Evolutionary conservation across 1,140 invertebrate genomes (phyloP), one percentile per base, ranked within the genome.

Genomic region (Lasaia peninsularis): DNA sequence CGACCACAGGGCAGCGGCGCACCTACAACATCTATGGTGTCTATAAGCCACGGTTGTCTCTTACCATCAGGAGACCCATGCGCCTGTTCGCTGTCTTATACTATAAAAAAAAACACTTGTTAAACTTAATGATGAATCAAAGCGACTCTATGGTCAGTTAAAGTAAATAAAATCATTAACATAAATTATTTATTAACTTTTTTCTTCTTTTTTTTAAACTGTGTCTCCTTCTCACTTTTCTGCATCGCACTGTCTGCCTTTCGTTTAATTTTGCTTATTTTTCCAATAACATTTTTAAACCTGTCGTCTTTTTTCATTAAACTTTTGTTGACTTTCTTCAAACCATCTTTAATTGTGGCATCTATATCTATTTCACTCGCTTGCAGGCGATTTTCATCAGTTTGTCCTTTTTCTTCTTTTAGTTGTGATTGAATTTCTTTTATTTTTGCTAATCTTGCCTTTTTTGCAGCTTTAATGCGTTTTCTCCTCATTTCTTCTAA

Each of bases 271-370:
- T 89, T 90, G 18, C 81, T 88, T 8, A 90, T 75, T 69, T 91
- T 90, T 9, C 89, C 90, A 2, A 91, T 89, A 8, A 91, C 81
- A 71, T 91, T 84, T 58, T 90, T 89, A 37, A 90, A 90, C 21
- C 88, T 71, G 3, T 84, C 77, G 51, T 90, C 85, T 60, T 86
- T 87, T 56, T 86, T 87, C 84, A 89, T 90, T 8, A 88, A 63
- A 14, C 53, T 74, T 60, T 86, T 89, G 37, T 90, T 89, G 1
- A 88, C 77, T 70, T 78, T 82, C 60, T 86, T 90, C 33, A 88
- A 35, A 12, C 73, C 73, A 9, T 75, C 63, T 66, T 80, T 90
- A 12, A 88, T 86, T 0, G 68, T 69, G 0, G 63, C 60, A 52
- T 87, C 78, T 2, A 84, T 79, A 50, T 87, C 72, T 52, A 75